Conservation (phyloP, 2,113 vertebrate species). For the Passerina amoena region DNA sequence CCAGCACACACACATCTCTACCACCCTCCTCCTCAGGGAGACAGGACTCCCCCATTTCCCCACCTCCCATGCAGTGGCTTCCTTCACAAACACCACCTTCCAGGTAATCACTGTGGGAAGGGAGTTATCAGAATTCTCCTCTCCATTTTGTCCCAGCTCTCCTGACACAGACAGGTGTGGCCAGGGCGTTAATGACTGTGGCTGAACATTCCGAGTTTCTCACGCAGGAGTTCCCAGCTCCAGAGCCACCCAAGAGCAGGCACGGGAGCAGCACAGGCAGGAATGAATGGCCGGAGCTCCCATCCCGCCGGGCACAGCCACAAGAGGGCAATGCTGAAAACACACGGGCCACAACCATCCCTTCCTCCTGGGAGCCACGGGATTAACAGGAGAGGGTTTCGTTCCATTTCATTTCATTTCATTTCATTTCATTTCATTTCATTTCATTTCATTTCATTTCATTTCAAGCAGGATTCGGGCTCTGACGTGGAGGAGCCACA, state of each 20-base stretch:
- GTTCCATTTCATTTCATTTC: neutral
- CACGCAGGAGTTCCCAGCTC: neutral
- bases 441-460: neutral
- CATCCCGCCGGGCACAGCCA: neutral
- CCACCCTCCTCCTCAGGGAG: neutral
- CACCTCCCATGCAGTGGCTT: neutral
- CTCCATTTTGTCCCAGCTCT: neutral
- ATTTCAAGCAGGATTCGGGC: neutral
- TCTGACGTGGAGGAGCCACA: neutral
- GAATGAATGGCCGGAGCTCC: accelerated
- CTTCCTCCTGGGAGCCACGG: neutral
- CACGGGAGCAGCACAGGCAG: neutral
- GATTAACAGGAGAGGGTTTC: neutral
- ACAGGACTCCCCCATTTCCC: neutral
- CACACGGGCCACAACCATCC: accelerated
- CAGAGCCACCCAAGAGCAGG: neutral
- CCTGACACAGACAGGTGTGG: neutral
- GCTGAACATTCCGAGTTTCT: neutral
- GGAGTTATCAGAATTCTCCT: neutral
- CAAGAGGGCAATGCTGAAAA: neutral
- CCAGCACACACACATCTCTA: neutral
- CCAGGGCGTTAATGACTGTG: neutral
- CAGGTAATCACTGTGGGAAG: accelerated
- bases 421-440: neutral
- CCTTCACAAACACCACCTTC: neutral